Evolutionary conservation across 2,113 vertebrate genomes (phyloP).

Genomic region (Malurus melanocephalus): DNA sequence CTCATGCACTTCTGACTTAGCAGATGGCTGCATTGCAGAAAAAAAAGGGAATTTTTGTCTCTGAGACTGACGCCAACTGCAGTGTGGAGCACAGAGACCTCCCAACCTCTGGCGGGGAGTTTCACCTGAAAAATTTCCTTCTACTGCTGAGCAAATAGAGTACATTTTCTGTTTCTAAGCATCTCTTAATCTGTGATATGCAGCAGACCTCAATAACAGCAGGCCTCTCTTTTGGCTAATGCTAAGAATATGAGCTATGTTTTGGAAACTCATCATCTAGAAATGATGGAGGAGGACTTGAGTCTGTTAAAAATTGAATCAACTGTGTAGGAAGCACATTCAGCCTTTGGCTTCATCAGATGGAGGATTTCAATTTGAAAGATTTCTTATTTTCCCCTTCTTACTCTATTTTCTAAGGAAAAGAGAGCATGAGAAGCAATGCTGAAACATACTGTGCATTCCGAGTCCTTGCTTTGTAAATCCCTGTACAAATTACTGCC

Average conservation of each 20-base stretch:
- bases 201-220: not conserved
- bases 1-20: not conserved
- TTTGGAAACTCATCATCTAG: not conserved
- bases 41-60: not conserved
- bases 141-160: not conserved
- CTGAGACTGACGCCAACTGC: accelerated
- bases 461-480: not conserved
- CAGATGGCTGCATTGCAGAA: not conserved
- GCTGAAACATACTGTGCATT: not conserved
- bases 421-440: not conserved
- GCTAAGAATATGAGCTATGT: not conserved
- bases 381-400: not conserved
- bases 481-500: not conserved
- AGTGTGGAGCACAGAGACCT: not conserved
- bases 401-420: not conserved
- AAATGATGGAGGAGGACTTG: not conserved
- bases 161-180: not conserved
- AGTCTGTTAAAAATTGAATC: not conserved
- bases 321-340: not conserved
- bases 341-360: not conserved
- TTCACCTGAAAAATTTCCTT: not conserved
- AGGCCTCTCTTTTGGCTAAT: not conserved
- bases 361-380: not conserved
- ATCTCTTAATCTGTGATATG: not conserved
- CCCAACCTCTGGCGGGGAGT: not conserved